Evolutionary conservation across 2,888 invertebrate genomes (phyloP).

Genomic region (Scaptomyza polygonia): DNA sequence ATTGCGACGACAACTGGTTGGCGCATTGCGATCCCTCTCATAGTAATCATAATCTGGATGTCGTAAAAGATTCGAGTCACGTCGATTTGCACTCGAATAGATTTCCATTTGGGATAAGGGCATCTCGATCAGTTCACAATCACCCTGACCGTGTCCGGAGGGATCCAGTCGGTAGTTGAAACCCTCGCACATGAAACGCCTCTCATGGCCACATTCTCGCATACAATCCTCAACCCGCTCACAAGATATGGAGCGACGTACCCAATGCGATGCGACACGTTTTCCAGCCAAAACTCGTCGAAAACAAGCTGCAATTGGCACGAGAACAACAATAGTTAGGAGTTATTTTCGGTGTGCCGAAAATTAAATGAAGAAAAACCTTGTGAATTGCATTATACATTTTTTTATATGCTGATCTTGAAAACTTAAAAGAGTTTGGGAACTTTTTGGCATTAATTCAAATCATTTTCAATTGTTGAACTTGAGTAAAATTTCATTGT

Average conservation of each 20-base stretch:
- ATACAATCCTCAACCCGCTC: slow-evolving; percentile 91
- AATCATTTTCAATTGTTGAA: too few species aligned
- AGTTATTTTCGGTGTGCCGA: slow-evolving; percentile 12
- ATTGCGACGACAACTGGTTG: slow-evolving; percentile 86
- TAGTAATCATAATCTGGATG: slow-evolving; percentile 91
- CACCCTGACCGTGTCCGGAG: slow-evolving; percentile 89
- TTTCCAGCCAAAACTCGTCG: slow-evolving; percentile 90
- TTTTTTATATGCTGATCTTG: too few species aligned
- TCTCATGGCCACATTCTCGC: slow-evolving; percentile 90
- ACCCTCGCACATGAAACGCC: slow-evolving; percentile 91
- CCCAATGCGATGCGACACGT: slow-evolving; percentile 88
- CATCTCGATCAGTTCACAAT: slow-evolving; percentile 90
- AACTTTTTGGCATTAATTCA: too few species aligned
- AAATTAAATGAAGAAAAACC: neutral
- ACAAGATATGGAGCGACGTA: slow-evolving; percentile 88
- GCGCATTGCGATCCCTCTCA: slow-evolving; percentile 90
- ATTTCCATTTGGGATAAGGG: slow-evolving; percentile 89
- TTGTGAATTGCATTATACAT: too few species aligned
- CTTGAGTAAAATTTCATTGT: too few species aligned
- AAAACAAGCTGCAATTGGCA: slow-evolving; percentile 88
- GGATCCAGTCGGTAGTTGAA: slow-evolving; percentile 93
- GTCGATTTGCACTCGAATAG: slow-evolving; percentile 84
- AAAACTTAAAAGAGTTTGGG: neutral
- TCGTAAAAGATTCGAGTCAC: slow-evolving; percentile 85
- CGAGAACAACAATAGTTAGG: slow-evolving; percentile 3